Conservation (phyloP, 2,888 invertebrate genomes). For the Blera fallax region DNA sequence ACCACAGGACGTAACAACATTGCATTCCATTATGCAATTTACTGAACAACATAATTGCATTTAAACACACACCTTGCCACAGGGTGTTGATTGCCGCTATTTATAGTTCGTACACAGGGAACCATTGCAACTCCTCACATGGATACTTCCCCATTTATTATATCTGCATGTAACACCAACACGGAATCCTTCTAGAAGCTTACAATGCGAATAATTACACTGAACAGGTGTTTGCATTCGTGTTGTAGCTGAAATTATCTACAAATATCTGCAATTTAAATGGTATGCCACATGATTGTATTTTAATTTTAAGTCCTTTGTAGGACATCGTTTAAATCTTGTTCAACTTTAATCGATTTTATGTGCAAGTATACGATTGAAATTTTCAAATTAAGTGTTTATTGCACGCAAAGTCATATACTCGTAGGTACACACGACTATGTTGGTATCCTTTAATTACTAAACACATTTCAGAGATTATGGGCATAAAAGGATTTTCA, state of each 20-base stretch:
- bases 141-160: background rate
- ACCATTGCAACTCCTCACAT: background rate
- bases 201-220: background rate
- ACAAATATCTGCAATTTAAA: slow-evolving; percentile 6
- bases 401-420: background rate
- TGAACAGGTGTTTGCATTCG: slow-evolving; percentile 16
- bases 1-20: slow-evolving; percentile 22
- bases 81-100: slow-evolving; percentile 36
- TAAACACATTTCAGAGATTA: background rate
- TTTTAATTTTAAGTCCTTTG: background rate
- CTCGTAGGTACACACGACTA: background rate
- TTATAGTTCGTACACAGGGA: background rate
- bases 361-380: background rate
- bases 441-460: background rate
- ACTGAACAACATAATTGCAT: slow-evolving; percentile 48
- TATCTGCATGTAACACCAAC: background rate
- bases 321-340: background rate
- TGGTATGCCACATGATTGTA: background rate
- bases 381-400: background rate
- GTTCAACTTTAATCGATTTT: background rate
- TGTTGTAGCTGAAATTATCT: slow-evolving; percentile 16
- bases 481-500: background rate
- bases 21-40: slow-evolving; percentile 43
- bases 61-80: slow-evolving; percentile 34
- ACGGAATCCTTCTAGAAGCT: background rate